Base-by-base conservation (phyloP, 1,140 invertebrate species). In the Caenorhabditis remanei region DNA sequence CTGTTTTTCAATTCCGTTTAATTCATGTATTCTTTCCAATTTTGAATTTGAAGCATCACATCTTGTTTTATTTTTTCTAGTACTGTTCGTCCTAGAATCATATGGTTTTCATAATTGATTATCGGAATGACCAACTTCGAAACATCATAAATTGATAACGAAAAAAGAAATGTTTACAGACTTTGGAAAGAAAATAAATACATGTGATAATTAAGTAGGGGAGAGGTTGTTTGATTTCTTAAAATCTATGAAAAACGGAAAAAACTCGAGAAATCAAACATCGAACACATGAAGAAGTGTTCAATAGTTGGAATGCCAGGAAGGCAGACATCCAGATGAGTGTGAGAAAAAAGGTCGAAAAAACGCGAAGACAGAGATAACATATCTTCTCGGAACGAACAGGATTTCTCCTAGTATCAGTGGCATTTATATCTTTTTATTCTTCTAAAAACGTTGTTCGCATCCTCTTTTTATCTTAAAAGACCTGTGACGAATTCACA, bases 341-440 rank as follows among this genome's bases (percentile, higher is more conserved):
- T 50, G 71, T 79, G 43, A 79, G 46, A 50, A 53, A 53, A 50
- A 79, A 53, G n/a, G 43, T 41, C n/a, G 40, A 79, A 53, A 24
- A 79, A 8, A 21, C 8, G 46, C 50, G 41, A 46, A 53, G 32
- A 79, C 32, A 79, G 53, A 50, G 46, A 79, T 79, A 79, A 79
- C 46, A 79, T 19, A 43, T 46, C 71, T 9, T 46, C 65, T 71
- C 41, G 65, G 65, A 71, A 71, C 40, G 71, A 79, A 79, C 71
- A 21, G 71, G 71, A 79, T 79, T 79, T 79, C n/a, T n/a, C 24
- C 53, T 9, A 24, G 14, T 14, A 53, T 32, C 71, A 48, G n/a
- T 79, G 40, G 50, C 71, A 50, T 50, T 63, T 43, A 71, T 43
- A 53, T 79, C 43, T 41, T 46, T 46, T 41, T 46, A 43, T n/a